These are phyloP conservation scores for Capitulum mitella DNA, from an alignment of 2,888 invertebrate species.

Conservation along the genomic window DNA sequence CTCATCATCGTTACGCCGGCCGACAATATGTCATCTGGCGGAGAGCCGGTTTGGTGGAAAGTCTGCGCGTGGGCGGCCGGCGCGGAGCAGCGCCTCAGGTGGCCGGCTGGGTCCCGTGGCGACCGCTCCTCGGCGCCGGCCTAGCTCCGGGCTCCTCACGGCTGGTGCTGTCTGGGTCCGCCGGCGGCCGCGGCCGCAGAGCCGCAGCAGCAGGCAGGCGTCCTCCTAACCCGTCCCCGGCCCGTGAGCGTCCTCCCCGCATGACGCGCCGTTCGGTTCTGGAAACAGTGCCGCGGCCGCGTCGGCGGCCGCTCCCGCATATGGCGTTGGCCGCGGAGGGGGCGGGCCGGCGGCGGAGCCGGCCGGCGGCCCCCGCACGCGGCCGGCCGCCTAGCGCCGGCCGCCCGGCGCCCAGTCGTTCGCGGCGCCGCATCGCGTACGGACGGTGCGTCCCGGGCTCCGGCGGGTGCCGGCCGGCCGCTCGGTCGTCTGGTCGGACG, in stretches of 20 bases:
- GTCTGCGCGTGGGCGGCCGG: neutral
- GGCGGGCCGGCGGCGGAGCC: neutral
- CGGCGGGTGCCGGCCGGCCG: neutral
- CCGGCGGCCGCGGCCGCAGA: neutral
- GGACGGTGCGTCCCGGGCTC: constrained; percentile 3
- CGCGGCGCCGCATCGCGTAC: neutral
- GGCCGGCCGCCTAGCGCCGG: neutral
- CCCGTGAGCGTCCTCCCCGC: too few relatives aligned
- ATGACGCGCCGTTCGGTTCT: too few relatives aligned
- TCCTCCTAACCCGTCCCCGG: too few relatives aligned
- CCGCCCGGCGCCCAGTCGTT: neutral
- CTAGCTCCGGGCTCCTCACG: too few relatives aligned
- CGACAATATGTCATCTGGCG: neutral
- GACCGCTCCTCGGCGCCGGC: too few relatives aligned
- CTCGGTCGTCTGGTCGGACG: neutral
- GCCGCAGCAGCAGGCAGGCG: too few relatives aligned
- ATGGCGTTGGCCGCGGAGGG: neutral
- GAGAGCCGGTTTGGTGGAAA: neutral
- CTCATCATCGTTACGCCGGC: neutral
- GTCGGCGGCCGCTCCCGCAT: neutral
- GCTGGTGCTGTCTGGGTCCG: neutral
- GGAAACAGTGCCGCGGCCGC: too few relatives aligned
- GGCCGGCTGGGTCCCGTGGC: too few relatives aligned
- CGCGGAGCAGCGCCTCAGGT: neutral
- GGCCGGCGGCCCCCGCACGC: constrained; percentile 5